Evolutionary conservation across 2,797 vertebrate genomes (phyloP).

Genomic region (Acipenser transmontanus): DNA sequence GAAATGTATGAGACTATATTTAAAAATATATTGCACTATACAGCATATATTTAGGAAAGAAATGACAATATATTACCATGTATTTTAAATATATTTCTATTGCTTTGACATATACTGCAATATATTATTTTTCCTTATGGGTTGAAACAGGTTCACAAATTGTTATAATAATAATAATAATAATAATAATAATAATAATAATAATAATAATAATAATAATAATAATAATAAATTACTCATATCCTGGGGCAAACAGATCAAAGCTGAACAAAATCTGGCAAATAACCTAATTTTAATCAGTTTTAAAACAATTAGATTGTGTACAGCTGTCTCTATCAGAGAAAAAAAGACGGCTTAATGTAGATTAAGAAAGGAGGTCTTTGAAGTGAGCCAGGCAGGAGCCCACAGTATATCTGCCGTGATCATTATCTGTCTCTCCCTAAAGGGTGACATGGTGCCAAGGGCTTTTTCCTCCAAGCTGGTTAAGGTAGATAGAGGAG

Average conservation of each 20-base stretch:
- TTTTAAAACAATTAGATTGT: constrained; percentile 72
- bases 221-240: constrained; percentile 19
- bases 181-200: too few species aligned
- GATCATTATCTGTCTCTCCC: constrained; percentile 70
- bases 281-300: constrained; percentile 51
- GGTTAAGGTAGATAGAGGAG: constrained; percentile 63
- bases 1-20: too few species aligned
- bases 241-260: constrained; percentile 43
- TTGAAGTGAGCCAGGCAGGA: constrained; percentile 63
- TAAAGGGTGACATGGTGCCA: constrained; percentile 66
- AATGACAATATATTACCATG: too few species aligned
- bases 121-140: too few species aligned
- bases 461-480: constrained; percentile 56
- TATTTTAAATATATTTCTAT: too few species aligned
- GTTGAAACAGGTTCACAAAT: too few species aligned
- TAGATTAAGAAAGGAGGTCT: constrained; percentile 64
- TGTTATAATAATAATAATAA: too few species aligned
- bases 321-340: constrained; percentile 60
- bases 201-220: background rate
- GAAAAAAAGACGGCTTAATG: constrained; percentile 68
- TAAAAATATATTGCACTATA: too few species aligned
- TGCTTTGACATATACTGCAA: too few species aligned
- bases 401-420: constrained; percentile 54
- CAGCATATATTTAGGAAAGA: too few species aligned
- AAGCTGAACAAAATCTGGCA: constrained; percentile 48